A percentile compares a stretch with the other conserved stretches of the same genome.
phyloP scores from a whole-genome alignment of 2,797 vertebrate genomes.

The Graptemys geographica region DNA sequence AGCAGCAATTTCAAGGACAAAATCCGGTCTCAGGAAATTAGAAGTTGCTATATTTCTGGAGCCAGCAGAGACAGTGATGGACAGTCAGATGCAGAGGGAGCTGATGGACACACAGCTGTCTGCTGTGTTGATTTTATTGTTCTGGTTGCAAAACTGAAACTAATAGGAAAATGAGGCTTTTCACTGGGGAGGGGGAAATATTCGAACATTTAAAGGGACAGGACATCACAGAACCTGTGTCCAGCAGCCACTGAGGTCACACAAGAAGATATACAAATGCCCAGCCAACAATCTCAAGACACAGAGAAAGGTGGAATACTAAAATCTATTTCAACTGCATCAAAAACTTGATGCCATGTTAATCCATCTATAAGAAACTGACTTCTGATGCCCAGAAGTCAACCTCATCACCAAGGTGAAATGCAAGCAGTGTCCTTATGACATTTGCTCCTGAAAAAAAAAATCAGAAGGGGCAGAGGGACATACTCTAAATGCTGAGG shows the following conservation, averaged over 20 bases:
- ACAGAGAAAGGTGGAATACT: not conserved
- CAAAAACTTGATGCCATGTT: conserved; percentile 43
- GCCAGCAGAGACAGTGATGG: not conserved
- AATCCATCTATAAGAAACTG: conserved; percentile 51
- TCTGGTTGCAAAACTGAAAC: not conserved
- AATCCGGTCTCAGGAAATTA: conserved; percentile 34
- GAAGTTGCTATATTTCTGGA: conserved; percentile 40
- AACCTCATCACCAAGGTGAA: conserved; percentile 45
- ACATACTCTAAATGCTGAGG: not conserved
- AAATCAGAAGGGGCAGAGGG: not conserved
- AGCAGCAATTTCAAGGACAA: conserved; percentile 46
- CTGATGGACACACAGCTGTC: not conserved
- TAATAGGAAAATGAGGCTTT: not conserved
- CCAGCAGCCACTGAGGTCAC: conserved; percentile 20
- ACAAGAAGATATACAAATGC: conserved; percentile 11
- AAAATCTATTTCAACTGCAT: conserved; percentile 32
- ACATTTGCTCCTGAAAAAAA: conserved; percentile 44
- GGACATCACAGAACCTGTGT: conserved; percentile 17
- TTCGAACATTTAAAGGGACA: conserved; percentile 36
- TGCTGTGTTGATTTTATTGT: not conserved
- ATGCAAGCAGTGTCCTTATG: conserved; percentile 28
- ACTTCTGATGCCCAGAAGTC: conserved; percentile 35
- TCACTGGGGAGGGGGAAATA: not conserved
- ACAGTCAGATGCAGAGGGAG: not conserved
- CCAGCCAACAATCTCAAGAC: conserved; percentile 18